A percentile compares a stretch with the other conserved stretches of the same genome.
Conservation (phyloP, 2,888 invertebrate species). For the Pristionchus exspectatus region DNA sequence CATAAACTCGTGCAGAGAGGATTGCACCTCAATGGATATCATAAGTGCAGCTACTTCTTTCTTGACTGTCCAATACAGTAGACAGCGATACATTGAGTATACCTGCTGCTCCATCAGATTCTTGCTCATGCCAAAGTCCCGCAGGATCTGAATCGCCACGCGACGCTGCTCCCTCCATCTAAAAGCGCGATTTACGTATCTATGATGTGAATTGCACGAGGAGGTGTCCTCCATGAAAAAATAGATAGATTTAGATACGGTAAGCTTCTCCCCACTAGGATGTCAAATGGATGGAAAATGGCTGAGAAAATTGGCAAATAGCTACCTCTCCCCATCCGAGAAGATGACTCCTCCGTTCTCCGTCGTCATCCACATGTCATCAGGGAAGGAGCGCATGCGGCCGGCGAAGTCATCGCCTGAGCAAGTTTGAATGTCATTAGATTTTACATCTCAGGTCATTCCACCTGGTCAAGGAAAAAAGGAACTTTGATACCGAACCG, state of each 20-base stretch:
- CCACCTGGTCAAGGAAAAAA: too few relatives aligned
- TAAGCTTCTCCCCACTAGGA: too few relatives aligned
- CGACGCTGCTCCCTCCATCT: conserved; percentile 57
- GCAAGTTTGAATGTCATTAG: too few relatives aligned
- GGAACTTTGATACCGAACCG: too few relatives aligned
- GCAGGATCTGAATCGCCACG: conserved; percentile 56
- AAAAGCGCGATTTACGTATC: conserved; percentile 11
- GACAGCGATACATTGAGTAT: too few relatives aligned
- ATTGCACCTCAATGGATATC: conserved; percentile 23
- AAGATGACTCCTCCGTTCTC: conserved; percentile 58
- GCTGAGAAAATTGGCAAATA: background rate
- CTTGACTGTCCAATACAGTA: too few relatives aligned
- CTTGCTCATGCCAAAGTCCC: conserved; percentile 59
- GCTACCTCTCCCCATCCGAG: conserved; percentile 16
- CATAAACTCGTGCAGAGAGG: conserved; percentile 50
- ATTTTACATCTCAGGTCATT: too few relatives aligned
- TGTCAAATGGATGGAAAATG: too few relatives aligned
- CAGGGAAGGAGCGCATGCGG: conserved; percentile 55
- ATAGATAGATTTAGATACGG: too few relatives aligned
- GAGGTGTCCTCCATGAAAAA: too few relatives aligned
- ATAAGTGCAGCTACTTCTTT: too few relatives aligned
- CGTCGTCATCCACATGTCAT: conserved; percentile 53
- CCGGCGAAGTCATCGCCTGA: conserved; percentile 56
- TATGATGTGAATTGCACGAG: conserved; percentile 25
- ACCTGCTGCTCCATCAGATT: conserved; percentile 57